Base-by-base conservation (phyloP, 2,888 invertebrate species). In the Drosophila stalkeri region DNA sequence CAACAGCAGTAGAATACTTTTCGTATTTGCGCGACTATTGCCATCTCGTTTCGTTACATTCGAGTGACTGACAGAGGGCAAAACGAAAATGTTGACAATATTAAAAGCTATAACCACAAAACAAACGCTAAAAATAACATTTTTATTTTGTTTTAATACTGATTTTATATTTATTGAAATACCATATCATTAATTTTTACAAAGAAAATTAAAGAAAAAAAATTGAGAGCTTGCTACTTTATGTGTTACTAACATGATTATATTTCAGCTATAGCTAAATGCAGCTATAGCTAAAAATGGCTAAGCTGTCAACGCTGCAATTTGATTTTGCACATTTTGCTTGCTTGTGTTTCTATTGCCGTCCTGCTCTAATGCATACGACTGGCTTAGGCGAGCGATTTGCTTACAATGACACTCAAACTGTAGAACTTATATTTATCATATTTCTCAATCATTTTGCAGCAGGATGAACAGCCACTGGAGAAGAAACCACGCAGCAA, bases 401-500 rank as follows among this genome's bases (percentile, higher is more conserved):
- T 54, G n/a, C 12, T 35, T 43, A 47, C 61, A 49, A 49, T 70
- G 43, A 5, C 33, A 1, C 4, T 33, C 12, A 54, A 69, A 60
- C 39, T 52, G 33, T 59, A 18, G 9, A 11, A 2, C 0, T 31
- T 41, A 4, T 27, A 31, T 18, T 35, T 68, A n/a, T 31, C 0
- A 18, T 16, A 31, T n/a, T 16, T 2, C 8, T 31, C 2, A n/a
- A n/a, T 41, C 37, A 16, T 4, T 20, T 67, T 62, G 16, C 72
- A 92, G 91, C 91, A 92, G 70, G 92, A 92, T 39, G 92, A 92
- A 27, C 77, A 75, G 49, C 90, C 88, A 43, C 75, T 75, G 43
- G 90, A 90, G 14, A 90, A 86, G 64, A 92, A 92, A 62, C 68
- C 87, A 20, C 73, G 89, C 52, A 51, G 12, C 33, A 56, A 27